Base-by-base conservation (phyloP, 2,888 invertebrate genomes). In the Drosophila austrosaltans region DNA sequence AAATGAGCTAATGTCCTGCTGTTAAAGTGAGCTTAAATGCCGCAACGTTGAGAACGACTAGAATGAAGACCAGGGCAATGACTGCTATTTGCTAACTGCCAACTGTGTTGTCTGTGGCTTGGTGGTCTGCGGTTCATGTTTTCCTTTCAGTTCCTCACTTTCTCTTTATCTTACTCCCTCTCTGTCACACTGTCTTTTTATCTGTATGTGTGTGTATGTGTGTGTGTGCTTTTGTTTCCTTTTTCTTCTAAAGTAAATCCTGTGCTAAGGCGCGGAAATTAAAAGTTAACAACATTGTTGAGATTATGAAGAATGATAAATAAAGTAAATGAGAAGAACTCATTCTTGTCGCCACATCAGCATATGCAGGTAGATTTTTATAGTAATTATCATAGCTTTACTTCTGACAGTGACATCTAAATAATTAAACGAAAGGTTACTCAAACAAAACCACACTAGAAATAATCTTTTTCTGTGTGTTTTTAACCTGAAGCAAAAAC, bases 201-300 rank as follows among this genome's bases (percentile, higher is more conserved):
- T 44, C 7, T 44, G 44, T 20, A 28, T 40, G 40, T 16, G 16
- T 20, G 40, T 40, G 40, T 32, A 62, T n/a, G 48, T 12, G 30
- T 10, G 36, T 22, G 6, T 7, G 16, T 39, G 57, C 30, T 22
- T 57, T 57, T 57, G 57, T 39, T 36, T 57, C 39, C 39, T 57
- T 53, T 25, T 57, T 57, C 58, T 32, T 62, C 53, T 53, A 62
- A 58, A 57, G 62, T 58, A 30, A 72, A 42, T 54, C 67, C 67
- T 73, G 67, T 58, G 62, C 44, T 36, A 71, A 72, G 72, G 72
- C 72, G 72, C 59, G 72, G 73, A 72, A 72, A 72, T 72, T 72
- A 72, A 72, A 72, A 72, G 72, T 72, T 72, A 72, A 72, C 72
- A 62, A 68, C 73, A 68, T 48, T 63, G 57, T 59, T 58, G 73